phyloP scores from a whole-genome alignment of 1,140 invertebrate species.

The Dendrolimus kikuchii region DNA sequence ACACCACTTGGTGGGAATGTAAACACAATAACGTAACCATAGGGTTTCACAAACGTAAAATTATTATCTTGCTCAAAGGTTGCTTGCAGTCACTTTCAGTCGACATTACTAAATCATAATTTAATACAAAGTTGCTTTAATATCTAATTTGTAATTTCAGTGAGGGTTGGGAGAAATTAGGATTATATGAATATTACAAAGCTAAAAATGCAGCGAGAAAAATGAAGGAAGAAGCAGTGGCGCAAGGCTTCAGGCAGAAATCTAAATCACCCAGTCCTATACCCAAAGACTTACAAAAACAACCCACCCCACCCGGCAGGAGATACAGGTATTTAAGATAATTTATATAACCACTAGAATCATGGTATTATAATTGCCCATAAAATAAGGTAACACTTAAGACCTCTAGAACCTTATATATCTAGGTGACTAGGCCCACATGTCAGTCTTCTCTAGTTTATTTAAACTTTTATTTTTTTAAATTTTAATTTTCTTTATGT shows the following conservation, averaged over 20 bases:
- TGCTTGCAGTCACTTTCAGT: too few relatives aligned
- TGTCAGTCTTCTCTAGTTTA: too few relatives aligned
- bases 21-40: too few relatives aligned
- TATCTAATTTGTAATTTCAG: conserved; percentile 70
- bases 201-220: conserved; percentile 93
- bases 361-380: too few relatives aligned
- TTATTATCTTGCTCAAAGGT: too few relatives aligned
- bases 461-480: too few relatives aligned
- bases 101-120: too few relatives aligned
- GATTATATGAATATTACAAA: conserved; percentile 97
- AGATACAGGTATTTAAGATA: conserved; percentile 75
- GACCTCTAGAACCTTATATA: too few relatives aligned
- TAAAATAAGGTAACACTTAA: neutral
- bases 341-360: neutral
- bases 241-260: conserved; percentile 77
- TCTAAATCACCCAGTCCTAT: conserved; percentile 85
- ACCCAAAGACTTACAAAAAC: conserved; percentile 81
- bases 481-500: too few relatives aligned
- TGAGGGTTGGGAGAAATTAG: conserved; percentile 98
- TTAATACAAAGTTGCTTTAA: conserved; percentile 5
- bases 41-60: too few relatives aligned
- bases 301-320: conserved; percentile 81
- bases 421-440: too few relatives aligned
- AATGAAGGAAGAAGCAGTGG: conserved; percentile 89
- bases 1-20: too few relatives aligned